These are phyloP conservation scores for Nasonovia ribisnigri DNA, from an alignment of 2,888 invertebrate genomes.

Conservation along the genomic window DNA sequence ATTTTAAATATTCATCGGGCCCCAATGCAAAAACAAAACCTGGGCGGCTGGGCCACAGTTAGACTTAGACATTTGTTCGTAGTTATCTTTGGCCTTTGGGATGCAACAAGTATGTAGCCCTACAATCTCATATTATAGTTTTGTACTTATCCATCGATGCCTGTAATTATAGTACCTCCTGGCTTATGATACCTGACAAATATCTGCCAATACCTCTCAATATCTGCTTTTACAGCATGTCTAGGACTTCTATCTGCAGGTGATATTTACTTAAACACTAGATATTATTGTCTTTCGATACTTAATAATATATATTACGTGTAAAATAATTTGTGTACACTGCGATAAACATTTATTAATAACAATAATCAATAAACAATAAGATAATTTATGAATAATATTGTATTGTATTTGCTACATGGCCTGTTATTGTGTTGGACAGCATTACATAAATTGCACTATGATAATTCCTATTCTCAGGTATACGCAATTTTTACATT, in stretches of 20 bases:
- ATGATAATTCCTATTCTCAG: not conserved
- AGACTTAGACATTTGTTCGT: too few species aligned
- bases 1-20: too few species aligned
- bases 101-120: too few species aligned
- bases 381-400: not conserved
- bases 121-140: too few species aligned
- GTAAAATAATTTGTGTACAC: not conserved
- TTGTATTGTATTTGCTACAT: not conserved
- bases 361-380: not conserved
- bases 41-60: too few species aligned
- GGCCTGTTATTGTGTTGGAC: not conserved
- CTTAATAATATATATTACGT: not conserved
- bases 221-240: not conserved
- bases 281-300: not conserved
- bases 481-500: not conserved
- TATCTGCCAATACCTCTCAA: not conserved
- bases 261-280: not conserved
- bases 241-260: not conserved
- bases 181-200: not conserved
- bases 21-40: too few species aligned
- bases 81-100: too few species aligned
- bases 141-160: too few species aligned
- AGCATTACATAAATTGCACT: not conserved
- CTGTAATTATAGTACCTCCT: too few species aligned
- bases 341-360: not conserved